Percentiles rank a stretch among this genome's conserved stretches.
Conservation (phyloP, 2,797 vertebrate species). For the Garrulus glandarius region DNA sequence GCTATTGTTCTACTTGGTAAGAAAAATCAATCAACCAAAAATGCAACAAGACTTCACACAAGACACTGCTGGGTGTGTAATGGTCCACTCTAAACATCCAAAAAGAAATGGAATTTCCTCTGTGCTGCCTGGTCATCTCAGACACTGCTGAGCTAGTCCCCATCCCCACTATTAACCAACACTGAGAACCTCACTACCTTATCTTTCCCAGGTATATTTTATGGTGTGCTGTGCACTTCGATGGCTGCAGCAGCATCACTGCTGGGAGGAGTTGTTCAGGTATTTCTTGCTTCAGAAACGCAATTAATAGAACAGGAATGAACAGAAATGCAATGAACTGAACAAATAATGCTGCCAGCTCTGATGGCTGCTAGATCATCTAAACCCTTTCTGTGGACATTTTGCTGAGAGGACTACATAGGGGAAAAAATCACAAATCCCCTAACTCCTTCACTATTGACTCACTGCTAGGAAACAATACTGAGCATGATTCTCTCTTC, state of each 20-base stretch:
- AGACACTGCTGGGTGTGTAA: background rate
- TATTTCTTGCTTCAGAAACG: slow-evolving; percentile 31
- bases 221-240: slow-evolving; percentile 78
- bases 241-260: slow-evolving; percentile 81
- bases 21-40: background rate
- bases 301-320: background rate
- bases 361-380: background rate
- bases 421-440: background rate
- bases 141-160: background rate
- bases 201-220: slow-evolving; percentile 76
- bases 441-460: background rate
- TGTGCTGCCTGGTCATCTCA: background rate
- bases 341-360: background rate
- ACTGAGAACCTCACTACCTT: background rate
- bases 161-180: background rate
- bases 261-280: slow-evolving; percentile 84
- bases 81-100: background rate
- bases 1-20: background rate
- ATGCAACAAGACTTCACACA: fast-evolving
- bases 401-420: background rate
- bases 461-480: background rate
- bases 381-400: background rate
- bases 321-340: background rate
- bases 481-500: background rate
- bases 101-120: background rate